Evolutionary conservation across 2,113 vertebrate genomes (phyloP).

Genomic region (Chlamydotis undulata): DNA sequence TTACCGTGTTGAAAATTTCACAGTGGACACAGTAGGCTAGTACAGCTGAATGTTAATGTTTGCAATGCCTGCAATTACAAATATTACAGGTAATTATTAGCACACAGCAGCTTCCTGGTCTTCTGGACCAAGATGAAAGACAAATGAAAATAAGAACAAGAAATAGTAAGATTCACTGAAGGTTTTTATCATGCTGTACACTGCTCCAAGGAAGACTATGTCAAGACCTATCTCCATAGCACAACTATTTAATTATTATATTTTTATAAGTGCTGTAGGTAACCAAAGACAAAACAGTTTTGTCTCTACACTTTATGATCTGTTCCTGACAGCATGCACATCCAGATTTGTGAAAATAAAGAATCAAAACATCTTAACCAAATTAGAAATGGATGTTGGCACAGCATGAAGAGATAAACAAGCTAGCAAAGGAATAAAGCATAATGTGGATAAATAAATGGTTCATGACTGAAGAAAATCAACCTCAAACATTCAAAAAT

Average conservation of each 20-base stretch:
- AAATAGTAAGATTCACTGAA: background rate
- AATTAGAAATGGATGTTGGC: background rate
- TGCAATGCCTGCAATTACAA: background rate
- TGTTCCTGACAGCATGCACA: background rate
- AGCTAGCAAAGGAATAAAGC: conserved; percentile 2
- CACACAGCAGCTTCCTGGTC: conserved; percentile 23
- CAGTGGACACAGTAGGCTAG: conserved; percentile 53
- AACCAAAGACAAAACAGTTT: background rate
- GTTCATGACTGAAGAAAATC: conserved; percentile 7
- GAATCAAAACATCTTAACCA: background rate
- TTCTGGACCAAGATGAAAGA: conserved; percentile 21
- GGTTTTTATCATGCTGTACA: conserved; percentile 9
- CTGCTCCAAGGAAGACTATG: conserved; percentile 13
- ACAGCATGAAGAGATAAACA: background rate
- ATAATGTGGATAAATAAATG: conserved; percentile 25
- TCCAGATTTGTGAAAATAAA: background rate
- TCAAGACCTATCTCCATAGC: background rate
- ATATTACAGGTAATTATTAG: conserved; percentile 1
- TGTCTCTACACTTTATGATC: background rate
- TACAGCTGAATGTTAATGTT: conserved; percentile 30
- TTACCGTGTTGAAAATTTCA: conserved; percentile 29
- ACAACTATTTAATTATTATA: background rate
- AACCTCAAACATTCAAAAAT: conserved; percentile 46
- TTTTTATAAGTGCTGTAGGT: background rate
- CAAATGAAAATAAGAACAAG: background rate